phyloP scores from a whole-genome alignment of 2,113 vertebrate species.

The Macrotus californicus region DNA sequence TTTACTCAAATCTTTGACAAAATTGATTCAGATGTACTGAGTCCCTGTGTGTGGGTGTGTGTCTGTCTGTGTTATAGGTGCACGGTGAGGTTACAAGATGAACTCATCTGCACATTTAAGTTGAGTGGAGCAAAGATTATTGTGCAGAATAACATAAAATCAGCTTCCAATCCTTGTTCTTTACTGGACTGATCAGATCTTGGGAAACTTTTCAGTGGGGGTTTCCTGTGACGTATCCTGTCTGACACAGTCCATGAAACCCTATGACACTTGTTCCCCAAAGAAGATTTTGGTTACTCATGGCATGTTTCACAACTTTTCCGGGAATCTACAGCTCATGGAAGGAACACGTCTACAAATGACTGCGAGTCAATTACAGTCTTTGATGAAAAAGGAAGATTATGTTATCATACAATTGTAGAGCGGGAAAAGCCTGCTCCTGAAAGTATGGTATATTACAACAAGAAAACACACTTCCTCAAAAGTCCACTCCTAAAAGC shows the following conservation, averaged over 20 bases:
- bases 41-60: background rate
- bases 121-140: background rate
- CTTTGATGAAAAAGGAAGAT: background rate
- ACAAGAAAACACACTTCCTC: background rate
- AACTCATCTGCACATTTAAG: background rate
- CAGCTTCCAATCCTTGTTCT: background rate
- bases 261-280: constrained; percentile 40
- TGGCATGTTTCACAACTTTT: constrained; percentile 14
- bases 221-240: constrained; percentile 49
- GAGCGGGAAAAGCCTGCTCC: background rate
- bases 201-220: background rate
- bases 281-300: constrained; percentile 52
- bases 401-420: background rate
- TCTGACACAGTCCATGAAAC: constrained; percentile 28
- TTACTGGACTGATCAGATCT: background rate
- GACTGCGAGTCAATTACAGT: background rate
- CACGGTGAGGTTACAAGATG: background rate
- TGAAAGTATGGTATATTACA: background rate
- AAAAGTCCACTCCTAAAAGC: background rate
- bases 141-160: background rate
- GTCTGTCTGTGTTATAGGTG: background rate
- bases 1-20: constrained; percentile 1
- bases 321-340: constrained; percentile 18
- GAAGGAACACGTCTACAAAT: background rate
- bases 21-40: background rate